Base-by-base conservation (phyloP, 1,140 invertebrate genomes). In the Brachionus koreanus region DNA sequence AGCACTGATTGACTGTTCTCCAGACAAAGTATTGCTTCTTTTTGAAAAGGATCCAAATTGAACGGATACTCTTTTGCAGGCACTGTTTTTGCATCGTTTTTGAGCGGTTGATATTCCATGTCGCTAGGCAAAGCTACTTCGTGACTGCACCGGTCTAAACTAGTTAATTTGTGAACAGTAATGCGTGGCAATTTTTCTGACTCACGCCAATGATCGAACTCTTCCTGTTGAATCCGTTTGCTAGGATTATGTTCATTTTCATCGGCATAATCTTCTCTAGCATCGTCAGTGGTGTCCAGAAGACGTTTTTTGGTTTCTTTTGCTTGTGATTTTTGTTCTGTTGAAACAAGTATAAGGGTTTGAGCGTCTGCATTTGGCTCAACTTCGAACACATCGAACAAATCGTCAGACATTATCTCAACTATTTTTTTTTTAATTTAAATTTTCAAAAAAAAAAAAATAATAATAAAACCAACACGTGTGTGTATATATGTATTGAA, bases 1-100 rank as follows among this genome's bases (percentile, higher is more conserved):
- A 99, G 90, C 9, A 99, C 97, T 23, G 96, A 98, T 84, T 92
- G 96, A 86, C 96, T 93, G 88, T 99, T 99, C 86, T 99, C 96
- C 84, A 99, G 93, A 88, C 97, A 99, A 33, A 95, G 88, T 83
- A 99, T 94, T 4, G 98, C 96, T 90, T 99, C 94, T 85, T 94
- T 95, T 88, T 99, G 98, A 89, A 99, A 99, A 0, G 96, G 93
- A 92, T 99, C 98, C 25, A 99, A 89, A 76, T 93, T 92, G 86
- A 99, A 99, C 84, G 93, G 92, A 87, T 98, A 99, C 83, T 94
- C 93, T 87, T 97, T 97, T 0, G 94, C 94, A 25, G 95, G 94
- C 84, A 94, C 91, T 13, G 85, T 85, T 2, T 65, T 84, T 6
- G 83, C 61, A 29, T 83, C 83, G 9, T 84, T 72, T 82, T 86